Conservation (phyloP, 2,113 vertebrate species). For the Verasper variegatus region DNA sequence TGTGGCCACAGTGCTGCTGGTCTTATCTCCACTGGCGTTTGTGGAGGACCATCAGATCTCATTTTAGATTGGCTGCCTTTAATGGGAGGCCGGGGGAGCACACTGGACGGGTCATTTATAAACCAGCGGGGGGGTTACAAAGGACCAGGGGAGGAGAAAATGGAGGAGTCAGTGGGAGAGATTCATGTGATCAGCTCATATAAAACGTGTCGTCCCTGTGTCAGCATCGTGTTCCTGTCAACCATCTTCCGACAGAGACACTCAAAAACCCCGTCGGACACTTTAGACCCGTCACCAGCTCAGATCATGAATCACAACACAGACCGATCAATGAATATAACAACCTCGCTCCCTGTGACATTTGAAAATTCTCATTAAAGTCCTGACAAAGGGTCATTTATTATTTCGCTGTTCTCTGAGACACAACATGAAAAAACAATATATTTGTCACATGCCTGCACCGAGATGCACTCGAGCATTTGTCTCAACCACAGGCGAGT, state of each 20-base stretch:
- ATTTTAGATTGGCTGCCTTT: slow-evolving; percentile 65
- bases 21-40: slow-evolving; percentile 26
- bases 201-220: not conserved
- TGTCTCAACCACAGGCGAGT: too few species aligned
- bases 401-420: too few species aligned
- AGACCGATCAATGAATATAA: too few species aligned
- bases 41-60: slow-evolving; percentile 47
- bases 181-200: too few species aligned
- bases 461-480: too few species aligned
- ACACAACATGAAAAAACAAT: too few species aligned
- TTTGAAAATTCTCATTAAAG: too few species aligned
- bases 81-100: slow-evolving; percentile 37
- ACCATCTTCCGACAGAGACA: not conserved
- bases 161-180: not conserved
- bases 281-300: not conserved
- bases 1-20: slow-evolving; percentile 23
- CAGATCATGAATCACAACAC: not conserved
- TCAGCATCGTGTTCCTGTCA: not conserved
- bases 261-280: too few species aligned
- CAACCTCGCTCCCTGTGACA: too few species aligned
- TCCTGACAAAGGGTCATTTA: too few species aligned
- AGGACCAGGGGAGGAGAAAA: not conserved
- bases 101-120: slow-evolving; percentile 39
- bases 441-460: too few species aligned
- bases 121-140: slow-evolving; percentile 16